phyloP scores from a whole-genome alignment of 2,888 invertebrate species.

The Campoplex capitator region DNA sequence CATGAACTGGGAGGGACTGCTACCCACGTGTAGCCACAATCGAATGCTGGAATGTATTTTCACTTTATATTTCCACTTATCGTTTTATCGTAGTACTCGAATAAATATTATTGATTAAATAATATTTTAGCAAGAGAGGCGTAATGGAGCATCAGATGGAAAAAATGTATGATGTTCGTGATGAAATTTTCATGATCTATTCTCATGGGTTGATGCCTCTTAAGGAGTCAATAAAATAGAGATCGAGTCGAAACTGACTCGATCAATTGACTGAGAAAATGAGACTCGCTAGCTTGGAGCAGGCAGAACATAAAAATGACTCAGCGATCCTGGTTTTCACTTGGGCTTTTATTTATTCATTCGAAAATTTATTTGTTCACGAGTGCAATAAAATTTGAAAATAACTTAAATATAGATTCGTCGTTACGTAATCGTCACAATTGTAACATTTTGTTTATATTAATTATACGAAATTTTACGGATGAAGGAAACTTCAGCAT shows the following conservation, averaged over 20 bases:
- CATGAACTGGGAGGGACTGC: not conserved
- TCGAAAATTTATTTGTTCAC: not conserved
- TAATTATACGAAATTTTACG: not conserved
- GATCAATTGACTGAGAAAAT: not conserved
- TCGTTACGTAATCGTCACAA: not conserved
- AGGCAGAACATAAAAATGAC: not conserved
- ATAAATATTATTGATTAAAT: not conserved
- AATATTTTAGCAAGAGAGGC: not conserved
- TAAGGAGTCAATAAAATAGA: no score
- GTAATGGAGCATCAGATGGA: not conserved
- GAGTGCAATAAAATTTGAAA: not conserved
- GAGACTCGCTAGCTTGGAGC: not conserved
- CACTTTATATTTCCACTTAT: not conserved
- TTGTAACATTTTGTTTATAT: not conserved
- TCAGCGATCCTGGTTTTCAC: not conserved
- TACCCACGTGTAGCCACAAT: not conserved
- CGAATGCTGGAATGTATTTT: not conserved
- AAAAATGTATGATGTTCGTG: not conserved
- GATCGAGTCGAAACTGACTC: not conserved
- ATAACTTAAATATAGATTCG: not conserved
- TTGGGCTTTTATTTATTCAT: not conserved
- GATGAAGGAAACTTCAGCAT: not conserved
- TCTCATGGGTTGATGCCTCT: not conserved
- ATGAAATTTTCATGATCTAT: not conserved
- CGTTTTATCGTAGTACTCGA: not conserved